Evolutionary conservation across 1,140 invertebrate genomes (phyloP).

Genomic region (Archivesica marissinica): DNA sequence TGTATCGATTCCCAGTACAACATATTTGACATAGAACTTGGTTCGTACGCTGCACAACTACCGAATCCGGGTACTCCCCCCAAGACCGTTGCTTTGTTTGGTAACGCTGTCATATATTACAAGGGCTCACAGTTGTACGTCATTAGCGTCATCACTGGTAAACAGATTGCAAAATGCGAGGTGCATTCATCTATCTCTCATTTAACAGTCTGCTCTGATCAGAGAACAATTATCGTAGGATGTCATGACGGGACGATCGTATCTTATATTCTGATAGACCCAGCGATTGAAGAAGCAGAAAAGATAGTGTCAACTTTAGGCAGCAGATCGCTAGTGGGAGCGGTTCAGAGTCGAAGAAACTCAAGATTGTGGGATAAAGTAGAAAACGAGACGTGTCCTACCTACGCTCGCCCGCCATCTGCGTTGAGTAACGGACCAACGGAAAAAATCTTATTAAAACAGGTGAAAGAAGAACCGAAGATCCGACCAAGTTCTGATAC

Average conservation of each 20-base stretch:
- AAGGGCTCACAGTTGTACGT: constrained; percentile 69
- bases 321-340: constrained; percentile 66
- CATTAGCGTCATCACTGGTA: constrained; percentile 71
- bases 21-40: constrained; percentile 74
- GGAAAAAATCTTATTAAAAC: constrained; percentile 74
- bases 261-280: constrained; percentile 80
- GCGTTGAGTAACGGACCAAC: constrained; percentile 64
- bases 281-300: constrained; percentile 61
- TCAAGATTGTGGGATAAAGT: constrained; percentile 79
- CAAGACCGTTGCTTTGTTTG: constrained; percentile 69
- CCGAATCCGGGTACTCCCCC: constrained; percentile 59
- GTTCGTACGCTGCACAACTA: constrained; percentile 68
- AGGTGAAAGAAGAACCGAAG: constrained; percentile 73
- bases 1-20: constrained; percentile 78
- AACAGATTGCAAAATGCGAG: constrained; percentile 76
- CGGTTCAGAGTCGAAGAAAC: constrained; percentile 29
- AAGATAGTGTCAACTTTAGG: constrained; percentile 63
- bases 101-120: constrained; percentile 74
- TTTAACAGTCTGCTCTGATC: constrained; percentile 75
- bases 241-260: constrained; percentile 79
- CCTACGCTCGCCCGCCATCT: constrained; percentile 76
- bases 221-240: constrained; percentile 80
- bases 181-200: constrained; percentile 75
- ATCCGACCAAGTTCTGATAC: constrained; percentile 74
- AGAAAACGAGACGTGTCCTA: constrained; percentile 60